Percentiles rank a stretch among this genome's conserved stretches.
Evolutionary conservation across 2,888 invertebrate species (phyloP).

Genomic region (Protophormia terraenovae): DNA sequence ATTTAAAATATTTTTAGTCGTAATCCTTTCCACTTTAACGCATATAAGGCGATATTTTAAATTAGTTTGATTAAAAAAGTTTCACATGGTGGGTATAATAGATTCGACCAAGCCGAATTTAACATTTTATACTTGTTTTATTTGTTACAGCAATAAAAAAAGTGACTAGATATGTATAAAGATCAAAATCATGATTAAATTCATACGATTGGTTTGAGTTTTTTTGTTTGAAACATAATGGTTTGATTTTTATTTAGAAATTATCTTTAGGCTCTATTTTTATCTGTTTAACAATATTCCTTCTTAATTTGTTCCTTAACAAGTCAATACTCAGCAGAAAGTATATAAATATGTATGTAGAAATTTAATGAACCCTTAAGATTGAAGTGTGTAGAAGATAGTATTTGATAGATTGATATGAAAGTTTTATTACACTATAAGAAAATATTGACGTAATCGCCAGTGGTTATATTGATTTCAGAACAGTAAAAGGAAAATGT

Average conservation of each 20-base stretch:
- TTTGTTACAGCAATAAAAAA: conserved; percentile 17
- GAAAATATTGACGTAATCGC: too few relatives aligned
- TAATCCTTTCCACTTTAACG: too few relatives aligned
- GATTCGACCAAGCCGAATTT: too few relatives aligned
- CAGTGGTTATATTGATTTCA: too few relatives aligned
- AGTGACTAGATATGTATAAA: conserved; percentile 6
- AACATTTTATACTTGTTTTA: background rate
- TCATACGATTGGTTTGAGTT: background rate
- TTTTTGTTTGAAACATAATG: background rate
- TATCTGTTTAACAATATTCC: background rate
- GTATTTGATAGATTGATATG: too few relatives aligned
- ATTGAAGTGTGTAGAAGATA: too few relatives aligned
- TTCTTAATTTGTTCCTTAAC: background rate
- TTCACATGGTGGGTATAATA: too few relatives aligned
- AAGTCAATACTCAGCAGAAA: background rate
- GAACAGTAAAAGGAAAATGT: too few relatives aligned
- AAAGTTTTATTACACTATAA: too few relatives aligned
- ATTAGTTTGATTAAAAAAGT: too few relatives aligned
- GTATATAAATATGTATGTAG: background rate
- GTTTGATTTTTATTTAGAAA: background rate
- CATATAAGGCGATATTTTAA: too few relatives aligned
- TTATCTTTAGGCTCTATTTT: background rate
- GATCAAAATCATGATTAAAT: conserved; percentile 38
- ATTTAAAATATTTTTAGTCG: too few relatives aligned
- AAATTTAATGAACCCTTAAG: background rate